Conservation (phyloP, 2,113 vertebrate species). For the Catharus minimus region DNA sequence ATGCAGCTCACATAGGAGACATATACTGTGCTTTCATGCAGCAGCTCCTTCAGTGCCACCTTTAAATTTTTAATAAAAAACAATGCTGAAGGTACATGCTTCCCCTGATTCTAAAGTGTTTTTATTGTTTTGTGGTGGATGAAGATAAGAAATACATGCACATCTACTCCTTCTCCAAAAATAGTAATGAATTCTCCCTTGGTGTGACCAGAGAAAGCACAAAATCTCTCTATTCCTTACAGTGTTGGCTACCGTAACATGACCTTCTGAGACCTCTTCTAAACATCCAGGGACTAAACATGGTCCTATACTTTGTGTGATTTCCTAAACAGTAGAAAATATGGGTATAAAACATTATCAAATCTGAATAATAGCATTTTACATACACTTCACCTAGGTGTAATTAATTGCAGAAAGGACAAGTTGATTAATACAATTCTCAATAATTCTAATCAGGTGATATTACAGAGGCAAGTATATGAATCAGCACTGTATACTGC, state of each 20-base stretch:
- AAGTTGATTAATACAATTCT: not conserved
- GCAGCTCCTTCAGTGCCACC: not conserved
- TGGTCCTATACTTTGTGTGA: not conserved
- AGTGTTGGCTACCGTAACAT: not conserved
- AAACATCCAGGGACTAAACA: not conserved
- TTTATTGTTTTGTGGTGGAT: not conserved
- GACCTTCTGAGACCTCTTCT: not conserved
- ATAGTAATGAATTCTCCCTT: not conserved
- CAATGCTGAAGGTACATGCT: fast-evolving
- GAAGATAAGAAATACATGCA: not conserved
- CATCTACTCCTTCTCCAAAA: not conserved
- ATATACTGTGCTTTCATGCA: not conserved
- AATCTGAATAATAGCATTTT: not conserved
- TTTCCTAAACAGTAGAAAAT: not conserved
- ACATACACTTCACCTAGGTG: not conserved
- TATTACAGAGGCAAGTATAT: slow-evolving; percentile 28
- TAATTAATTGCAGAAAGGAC: not conserved
- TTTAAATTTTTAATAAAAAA: not conserved
- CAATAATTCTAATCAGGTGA: slow-evolving; percentile 40
- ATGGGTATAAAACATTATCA: not conserved
- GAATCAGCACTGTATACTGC: slow-evolving; percentile 54
- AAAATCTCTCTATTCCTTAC: not conserved
- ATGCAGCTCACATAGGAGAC: not conserved
- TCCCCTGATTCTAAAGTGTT: not conserved
- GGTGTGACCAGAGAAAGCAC: not conserved